Base-by-base conservation (phyloP, 1,140 invertebrate species). In the Harlomillsia oculata region DNA sequence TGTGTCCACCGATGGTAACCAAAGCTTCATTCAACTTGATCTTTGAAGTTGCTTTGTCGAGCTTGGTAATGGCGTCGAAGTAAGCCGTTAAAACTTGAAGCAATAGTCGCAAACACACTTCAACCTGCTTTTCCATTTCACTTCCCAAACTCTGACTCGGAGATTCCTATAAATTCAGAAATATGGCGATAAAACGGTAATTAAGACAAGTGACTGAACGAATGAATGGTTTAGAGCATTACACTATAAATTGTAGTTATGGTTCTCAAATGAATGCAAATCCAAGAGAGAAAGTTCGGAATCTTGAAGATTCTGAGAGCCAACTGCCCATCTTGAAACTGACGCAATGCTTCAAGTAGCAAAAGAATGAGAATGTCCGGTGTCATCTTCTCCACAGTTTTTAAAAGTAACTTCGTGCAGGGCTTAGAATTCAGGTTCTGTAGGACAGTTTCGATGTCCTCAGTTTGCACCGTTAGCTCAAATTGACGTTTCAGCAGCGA, bases 81-180 rank as follows among this genome's bases (percentile, higher is more conserved):
- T 59, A 58, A 9, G 18, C n/a, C 13, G 41, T 48, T 30, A 60
- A 1, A 5, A 44, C 40, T 9, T 48, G 51, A 6, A 55, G 41
- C 21, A 60, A 41, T 11, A 60, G 30, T 32, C 54, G 52, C 28
- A 58, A 50, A 32, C 62, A 64, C 2, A 34, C 41, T 48, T 60
- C 58, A 5, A 55, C 28, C 1, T 28, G 16, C 5, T n/a, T 21
- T 40, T 49, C 36, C 34, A 28, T 56, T 28, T 25, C 32, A 16
- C 39, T 25, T 14, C 16, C 16, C 36, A 45, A 16, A 37, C 8
- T 8, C 16, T 20, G 32, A n/a, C 28, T 30, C 16, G 11, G 39
- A 6, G 5, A 3, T n/a, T 37, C 3, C 36, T 39, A 16, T 39
- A 37, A 37, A 39, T 14, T 6, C 3, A 29, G 34, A 32, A 52